A percentile compares a stretch with the other conserved stretches of the same genome.
Conservation (phyloP, 2,797 vertebrate genomes). For the Diceros bicornis region DNA sequence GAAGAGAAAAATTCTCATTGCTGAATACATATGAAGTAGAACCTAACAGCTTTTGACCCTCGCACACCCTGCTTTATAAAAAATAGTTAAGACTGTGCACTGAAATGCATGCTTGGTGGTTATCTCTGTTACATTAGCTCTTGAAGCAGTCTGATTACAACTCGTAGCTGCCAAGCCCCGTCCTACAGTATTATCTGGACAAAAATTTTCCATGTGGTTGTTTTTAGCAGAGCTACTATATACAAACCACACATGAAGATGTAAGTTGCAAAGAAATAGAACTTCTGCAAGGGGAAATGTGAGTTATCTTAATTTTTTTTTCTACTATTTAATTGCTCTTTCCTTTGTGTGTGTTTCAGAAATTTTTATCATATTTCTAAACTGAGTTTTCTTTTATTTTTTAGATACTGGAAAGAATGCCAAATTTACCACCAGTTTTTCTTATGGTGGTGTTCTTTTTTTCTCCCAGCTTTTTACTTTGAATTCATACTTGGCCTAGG, state of each 20-base stretch:
- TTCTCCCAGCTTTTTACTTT: slow-evolving; percentile 54
- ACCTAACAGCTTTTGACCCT: not conserved
- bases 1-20: slow-evolving; percentile 29
- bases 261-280: slow-evolving; percentile 29
- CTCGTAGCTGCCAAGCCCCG: slow-evolving; percentile 81
- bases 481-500: slow-evolving; percentile 64
- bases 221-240: slow-evolving; percentile 51
- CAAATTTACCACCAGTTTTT: not conserved
- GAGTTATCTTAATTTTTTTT: slow-evolving; percentile 61
- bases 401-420: slow-evolving; percentile 43
- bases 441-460: not conserved
- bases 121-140: slow-evolving; percentile 82
- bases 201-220: slow-evolving; percentile 83
- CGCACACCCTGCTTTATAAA: not conserved
- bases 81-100: slow-evolving; percentile 27
- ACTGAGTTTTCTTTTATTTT: slow-evolving; percentile 57
- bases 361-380: slow-evolving; percentile 61
- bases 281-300: slow-evolving; percentile 70
- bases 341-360: slow-evolving; percentile 52
- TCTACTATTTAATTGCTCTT: not conserved
- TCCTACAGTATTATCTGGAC: slow-evolving; percentile 81
- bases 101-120: slow-evolving; percentile 54
- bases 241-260: slow-evolving; percentile 39
- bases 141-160: slow-evolving; percentile 80
- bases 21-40: not conserved